These are phyloP conservation scores for Magallana gigas DNA, from an alignment of 1,140 invertebrate species.

Conservation along the genomic window DNA sequence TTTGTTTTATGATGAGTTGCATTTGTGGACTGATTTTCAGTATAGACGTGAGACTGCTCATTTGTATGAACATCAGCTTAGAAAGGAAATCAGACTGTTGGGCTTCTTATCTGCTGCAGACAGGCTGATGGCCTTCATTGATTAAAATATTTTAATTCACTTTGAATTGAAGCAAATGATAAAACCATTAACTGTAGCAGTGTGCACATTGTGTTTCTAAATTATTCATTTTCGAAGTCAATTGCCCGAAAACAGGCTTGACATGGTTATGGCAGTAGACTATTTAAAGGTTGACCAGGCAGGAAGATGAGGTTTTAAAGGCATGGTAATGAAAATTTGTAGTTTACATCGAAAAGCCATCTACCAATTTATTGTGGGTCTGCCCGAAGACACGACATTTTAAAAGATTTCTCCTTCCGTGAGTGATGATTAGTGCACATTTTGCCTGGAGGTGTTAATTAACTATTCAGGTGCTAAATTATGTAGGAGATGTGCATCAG, in stretches of 20 bases:
- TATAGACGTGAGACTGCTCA: no score
- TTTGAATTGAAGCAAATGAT: neutral
- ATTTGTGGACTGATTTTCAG: no score
- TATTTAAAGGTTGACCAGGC: neutral
- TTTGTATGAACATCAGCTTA: no score
- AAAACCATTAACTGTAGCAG: neutral
- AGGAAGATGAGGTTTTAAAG: neutral
- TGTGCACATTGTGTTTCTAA: neutral
- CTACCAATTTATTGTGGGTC: neutral
- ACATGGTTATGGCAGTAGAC: neutral
- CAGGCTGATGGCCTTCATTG: no score
- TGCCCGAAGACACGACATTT: neutral
- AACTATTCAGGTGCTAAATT: constrained; percentile 14
- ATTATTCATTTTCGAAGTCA: neutral
- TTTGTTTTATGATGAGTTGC: no score
- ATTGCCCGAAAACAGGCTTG: neutral
- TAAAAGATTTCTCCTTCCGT: neutral
- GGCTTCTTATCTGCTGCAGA: no score
- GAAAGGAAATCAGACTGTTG: no score
- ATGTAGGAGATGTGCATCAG: neutral
- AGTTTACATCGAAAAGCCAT: constrained; percentile 28
- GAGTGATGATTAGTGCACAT: neutral
- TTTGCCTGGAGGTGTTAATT: neutral
- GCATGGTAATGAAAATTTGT: neutral
- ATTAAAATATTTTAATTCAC: neutral